Conservation (phyloP, 2,113 vertebrate genomes). For the Erpornis zantholeuca region DNA sequence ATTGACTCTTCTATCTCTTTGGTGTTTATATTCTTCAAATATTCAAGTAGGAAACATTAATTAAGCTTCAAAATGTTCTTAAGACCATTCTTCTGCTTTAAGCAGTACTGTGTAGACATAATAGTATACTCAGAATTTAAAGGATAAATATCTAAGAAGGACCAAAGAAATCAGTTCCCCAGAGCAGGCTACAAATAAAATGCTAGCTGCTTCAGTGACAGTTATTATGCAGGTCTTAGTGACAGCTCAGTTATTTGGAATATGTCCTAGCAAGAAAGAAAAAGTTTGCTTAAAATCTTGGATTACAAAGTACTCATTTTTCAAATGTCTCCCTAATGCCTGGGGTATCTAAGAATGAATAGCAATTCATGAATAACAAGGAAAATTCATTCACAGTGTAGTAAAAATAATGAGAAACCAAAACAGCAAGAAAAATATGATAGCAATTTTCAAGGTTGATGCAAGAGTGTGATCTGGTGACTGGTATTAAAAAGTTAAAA, state of each 20-base stretch:
- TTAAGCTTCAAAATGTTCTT: not conserved
- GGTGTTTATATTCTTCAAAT: not conserved
- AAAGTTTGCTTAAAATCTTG: not conserved
- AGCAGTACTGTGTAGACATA: not conserved
- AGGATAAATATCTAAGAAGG: not conserved
- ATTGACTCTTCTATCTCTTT: not conserved
- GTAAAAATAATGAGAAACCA: not conserved
- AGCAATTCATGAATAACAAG: not conserved
- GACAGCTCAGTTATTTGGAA: not conserved
- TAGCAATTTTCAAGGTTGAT: not conserved
- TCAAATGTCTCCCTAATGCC: not conserved
- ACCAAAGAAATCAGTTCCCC: not conserved
- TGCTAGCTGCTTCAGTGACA: not conserved
- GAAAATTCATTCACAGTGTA: not conserved
- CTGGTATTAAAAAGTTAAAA: not conserved
- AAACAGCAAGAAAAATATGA: not conserved
- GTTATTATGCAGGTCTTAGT: not conserved
- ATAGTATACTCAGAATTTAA: not conserved
- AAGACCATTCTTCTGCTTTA: not conserved
- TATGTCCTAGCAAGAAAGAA: not conserved
- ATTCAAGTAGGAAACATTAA: not conserved
- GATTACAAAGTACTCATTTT: not conserved
- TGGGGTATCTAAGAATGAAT: not conserved
- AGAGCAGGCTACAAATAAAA: not conserved
- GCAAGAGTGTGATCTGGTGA: not conserved